Base-by-base conservation (phyloP, 2,888 invertebrate species). In the Abrostola triplasia region DNA sequence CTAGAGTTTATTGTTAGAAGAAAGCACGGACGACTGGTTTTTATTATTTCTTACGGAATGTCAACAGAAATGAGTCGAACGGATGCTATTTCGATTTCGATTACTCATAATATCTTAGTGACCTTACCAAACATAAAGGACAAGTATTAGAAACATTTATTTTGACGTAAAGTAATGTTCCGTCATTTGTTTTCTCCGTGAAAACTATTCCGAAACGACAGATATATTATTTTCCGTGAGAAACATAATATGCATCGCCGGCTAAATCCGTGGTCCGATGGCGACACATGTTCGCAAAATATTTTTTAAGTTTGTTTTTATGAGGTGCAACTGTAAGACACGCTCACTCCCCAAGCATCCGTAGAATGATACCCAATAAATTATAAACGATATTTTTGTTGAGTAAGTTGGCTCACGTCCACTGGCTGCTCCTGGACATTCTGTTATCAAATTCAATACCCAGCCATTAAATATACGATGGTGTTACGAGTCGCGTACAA, bases 311-410 rank as follows among this genome's bases (percentile, higher is more conserved):
- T 89, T 90, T 91, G 87, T 91, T 93, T 92, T 92, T 91, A 93
- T 90, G 91, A 92, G 89, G 90, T 94, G 93, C 93, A 93, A 92
- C 89, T 88, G 89, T 90, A 88, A 81, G 87, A 84, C 80, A 87
- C 81, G 83, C 88, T 90, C 91, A 87, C 85, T 87, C 81, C 80
- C 65, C 83, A 89, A 87, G 86, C 84, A 92, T 90, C 87, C 88
- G 90, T 89, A 91, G 90, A 93, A 92, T 92, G 88, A 88, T 91
- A 89, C 83, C 82, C 83, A 89, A 94, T 93, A 93, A 94, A 92
- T 94, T 93, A 92, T 90, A 89, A 84, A 89, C 84, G 91, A 90
- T 93, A 94, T 94, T 94, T 93, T 92, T 90, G 90, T 90, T 87
- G 85, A 84, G 82, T 84, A 87, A 86, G 81, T 93, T 94, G 94